Conservation (phyloP, 2,888 invertebrate species). For the Orthosia gothica region DNA sequence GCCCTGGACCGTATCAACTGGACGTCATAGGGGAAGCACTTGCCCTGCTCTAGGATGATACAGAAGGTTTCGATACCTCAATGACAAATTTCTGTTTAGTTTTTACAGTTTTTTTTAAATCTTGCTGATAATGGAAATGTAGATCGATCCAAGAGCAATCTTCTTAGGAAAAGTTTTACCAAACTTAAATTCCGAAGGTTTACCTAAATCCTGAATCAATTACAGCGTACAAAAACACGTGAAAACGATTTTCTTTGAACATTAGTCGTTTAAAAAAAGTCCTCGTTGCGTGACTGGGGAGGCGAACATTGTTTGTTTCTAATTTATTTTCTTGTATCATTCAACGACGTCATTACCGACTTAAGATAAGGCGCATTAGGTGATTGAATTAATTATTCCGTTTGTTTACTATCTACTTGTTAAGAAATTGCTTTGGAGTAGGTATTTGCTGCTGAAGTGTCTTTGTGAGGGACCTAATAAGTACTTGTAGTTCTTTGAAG, state of each 20-base stretch:
- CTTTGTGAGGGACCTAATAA: not conserved
- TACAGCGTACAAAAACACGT: conserved; percentile 15
- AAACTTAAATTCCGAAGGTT: conserved; percentile 5
- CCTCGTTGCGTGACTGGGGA: conserved; percentile 31
- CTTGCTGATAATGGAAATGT: no score
- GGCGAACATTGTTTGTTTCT: conserved; percentile 1
- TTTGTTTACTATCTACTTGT: conserved; percentile 29
- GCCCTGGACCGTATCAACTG: no score
- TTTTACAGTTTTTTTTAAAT: no score
- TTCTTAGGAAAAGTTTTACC: not conserved
- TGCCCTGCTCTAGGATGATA: no score
- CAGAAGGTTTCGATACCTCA: no score
- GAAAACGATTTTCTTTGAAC: conserved; percentile 21
- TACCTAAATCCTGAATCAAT: conserved; percentile 25
- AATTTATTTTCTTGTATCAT: conserved; percentile 51
- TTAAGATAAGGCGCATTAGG: conserved; percentile 36
- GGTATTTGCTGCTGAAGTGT: not conserved
- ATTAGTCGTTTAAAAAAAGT: conserved; percentile 37
- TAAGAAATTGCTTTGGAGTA: conserved; percentile 1
- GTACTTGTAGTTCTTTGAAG: no score
- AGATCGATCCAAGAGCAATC: not conserved
- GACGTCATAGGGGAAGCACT: no score
- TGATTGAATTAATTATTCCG: conserved; percentile 55
- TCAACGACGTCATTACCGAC: not conserved
- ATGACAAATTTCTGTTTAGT: no score